A percentile compares a stretch with the other conserved stretches of the same genome.
Evolutionary conservation across 2,797 vertebrate species (phyloP).

Genomic region (Lacerta agilis): DNA sequence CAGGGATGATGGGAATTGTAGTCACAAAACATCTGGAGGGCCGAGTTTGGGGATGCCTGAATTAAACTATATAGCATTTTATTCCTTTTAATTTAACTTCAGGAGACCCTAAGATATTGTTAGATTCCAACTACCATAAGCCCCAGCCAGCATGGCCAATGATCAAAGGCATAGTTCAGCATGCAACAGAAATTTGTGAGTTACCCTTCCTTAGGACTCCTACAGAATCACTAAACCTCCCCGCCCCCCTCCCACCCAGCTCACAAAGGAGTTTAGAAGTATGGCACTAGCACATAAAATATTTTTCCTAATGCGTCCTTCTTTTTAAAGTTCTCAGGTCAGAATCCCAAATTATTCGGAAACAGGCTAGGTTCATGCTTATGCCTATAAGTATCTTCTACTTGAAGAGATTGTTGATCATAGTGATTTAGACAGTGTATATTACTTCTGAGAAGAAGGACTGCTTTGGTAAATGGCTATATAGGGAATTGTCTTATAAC

Average conservation of each 20-base stretch:
- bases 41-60: not conserved
- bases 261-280: not conserved
- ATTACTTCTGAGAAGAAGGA: not conserved
- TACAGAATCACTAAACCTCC: not conserved
- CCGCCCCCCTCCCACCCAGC: not conserved
- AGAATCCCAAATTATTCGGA: not conserved
- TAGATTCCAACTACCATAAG: not conserved
- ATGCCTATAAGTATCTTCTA: not conserved
- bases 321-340: not conserved
- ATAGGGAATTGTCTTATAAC: too few relatives aligned
- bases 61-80: not conserved
- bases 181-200: not conserved
- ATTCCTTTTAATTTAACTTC: not conserved
- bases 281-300: not conserved
- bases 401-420: not conserved
- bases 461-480: too few relatives aligned
- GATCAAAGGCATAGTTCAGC: not conserved
- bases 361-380: not conserved
- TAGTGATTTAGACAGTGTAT: not conserved
- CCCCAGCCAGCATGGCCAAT: not conserved
- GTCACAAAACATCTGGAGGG: too few relatives aligned
- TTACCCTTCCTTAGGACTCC: not conserved
- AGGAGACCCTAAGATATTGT: not conserved
- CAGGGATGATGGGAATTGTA: too few relatives aligned
- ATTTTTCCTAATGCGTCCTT: not conserved